Conservation (phyloP, 2,113 vertebrate species). For the Cavia porcellus region DNA sequence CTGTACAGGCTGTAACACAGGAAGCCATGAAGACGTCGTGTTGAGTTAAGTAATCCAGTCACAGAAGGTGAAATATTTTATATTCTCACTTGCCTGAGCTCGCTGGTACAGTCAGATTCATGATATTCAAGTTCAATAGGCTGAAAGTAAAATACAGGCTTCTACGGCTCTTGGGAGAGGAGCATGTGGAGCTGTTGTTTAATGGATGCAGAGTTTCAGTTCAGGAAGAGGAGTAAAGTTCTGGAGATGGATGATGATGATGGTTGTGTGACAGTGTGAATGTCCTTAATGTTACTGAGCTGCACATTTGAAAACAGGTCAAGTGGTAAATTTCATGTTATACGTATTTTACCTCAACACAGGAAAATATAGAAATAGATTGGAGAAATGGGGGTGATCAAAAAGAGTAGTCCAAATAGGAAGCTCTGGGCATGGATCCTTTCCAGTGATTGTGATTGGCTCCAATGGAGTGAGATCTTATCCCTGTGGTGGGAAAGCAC, state of each 20-base stretch:
- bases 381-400: neutral
- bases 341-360: neutral
- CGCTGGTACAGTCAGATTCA: neutral
- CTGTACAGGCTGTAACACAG: neutral
- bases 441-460: neutral
- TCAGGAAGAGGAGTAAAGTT: neutral
- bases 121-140: neutral
- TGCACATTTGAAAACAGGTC: neutral
- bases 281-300: neutral
- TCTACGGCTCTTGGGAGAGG: neutral
- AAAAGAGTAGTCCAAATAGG: neutral
- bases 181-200: neutral
- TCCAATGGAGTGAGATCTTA: neutral
- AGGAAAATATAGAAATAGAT: neutral
- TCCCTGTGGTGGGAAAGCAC: neutral
- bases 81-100: neutral
- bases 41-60: neutral
- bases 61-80: neutral
- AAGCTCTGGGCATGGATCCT: neutral
- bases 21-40: too few species aligned
- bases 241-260: neutral
- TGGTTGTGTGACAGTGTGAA: neutral
- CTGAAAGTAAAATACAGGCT: neutral
- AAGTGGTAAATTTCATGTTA: neutral
- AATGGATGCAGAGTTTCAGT: neutral